Conservation (phyloP, 2,888 invertebrate species). For the Anoncus sp. region DNA sequence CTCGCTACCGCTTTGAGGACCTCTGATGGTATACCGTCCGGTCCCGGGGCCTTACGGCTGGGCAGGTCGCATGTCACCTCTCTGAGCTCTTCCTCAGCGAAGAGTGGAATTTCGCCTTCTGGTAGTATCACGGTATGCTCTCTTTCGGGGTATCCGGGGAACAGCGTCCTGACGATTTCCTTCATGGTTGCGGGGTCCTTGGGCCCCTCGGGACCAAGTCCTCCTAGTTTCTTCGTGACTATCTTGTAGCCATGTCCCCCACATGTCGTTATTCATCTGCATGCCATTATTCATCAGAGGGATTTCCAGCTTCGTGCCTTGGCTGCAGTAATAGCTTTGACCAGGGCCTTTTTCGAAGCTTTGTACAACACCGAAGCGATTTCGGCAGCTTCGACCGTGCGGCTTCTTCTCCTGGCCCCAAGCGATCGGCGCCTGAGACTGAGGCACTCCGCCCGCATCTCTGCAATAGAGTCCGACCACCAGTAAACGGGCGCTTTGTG, state of each 20-base stretch:
- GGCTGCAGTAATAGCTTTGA: background rate
- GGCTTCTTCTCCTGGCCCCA: slow-evolving; percentile 4
- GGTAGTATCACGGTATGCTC: background rate
- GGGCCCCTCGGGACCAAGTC: background rate
- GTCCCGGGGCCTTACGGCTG: slow-evolving; percentile 61
- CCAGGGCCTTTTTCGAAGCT: background rate
- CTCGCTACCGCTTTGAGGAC: slow-evolving; percentile 57
- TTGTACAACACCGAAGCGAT: background rate
- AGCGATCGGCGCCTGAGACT: slow-evolving; percentile 26
- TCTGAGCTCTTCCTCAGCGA: slow-evolving; percentile 56
- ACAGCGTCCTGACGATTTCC: background rate
- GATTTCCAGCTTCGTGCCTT: background rate
- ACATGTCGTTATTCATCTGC: background rate
- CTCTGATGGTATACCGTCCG: slow-evolving; percentile 67
- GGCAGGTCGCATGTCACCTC: background rate
- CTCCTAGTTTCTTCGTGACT: background rate
- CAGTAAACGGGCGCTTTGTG: background rate
- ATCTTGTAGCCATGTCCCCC: background rate
- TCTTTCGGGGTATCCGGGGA: background rate
- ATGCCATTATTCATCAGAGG: no score
- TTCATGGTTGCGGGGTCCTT: background rate
- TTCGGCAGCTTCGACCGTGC: slow-evolving; percentile 1
- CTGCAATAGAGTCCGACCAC: background rate
- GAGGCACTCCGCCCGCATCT: background rate
- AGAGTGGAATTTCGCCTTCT: slow-evolving; percentile 24